Conservation (phyloP, 2,888 invertebrate genomes). For the Spatulosminthurus flaviceps region DNA sequence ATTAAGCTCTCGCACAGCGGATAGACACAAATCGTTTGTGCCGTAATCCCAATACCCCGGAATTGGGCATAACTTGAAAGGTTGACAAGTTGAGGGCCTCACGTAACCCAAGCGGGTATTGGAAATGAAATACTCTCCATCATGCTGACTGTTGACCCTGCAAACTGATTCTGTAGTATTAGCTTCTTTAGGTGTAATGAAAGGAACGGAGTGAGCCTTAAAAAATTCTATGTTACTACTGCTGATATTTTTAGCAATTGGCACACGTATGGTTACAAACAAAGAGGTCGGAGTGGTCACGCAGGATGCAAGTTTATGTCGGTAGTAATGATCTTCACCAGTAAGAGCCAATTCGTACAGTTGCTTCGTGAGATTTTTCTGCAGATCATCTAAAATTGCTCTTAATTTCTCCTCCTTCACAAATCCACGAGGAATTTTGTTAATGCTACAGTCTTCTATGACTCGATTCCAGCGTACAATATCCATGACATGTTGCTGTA, state of each 20-base stretch:
- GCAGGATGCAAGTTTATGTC: neutral
- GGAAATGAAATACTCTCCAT: neutral
- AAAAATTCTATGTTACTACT: neutral
- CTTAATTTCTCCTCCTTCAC: neutral
- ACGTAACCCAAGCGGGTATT: neutral
- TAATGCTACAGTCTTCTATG: neutral
- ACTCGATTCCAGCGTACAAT: slow-evolving; percentile 16
- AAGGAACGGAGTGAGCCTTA: slow-evolving; percentile 2
- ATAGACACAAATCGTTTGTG: neutral
- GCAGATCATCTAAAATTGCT: neutral
- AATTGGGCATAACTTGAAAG: neutral
- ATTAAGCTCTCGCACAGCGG: neutral
- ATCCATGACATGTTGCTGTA: slow-evolving; percentile 2
- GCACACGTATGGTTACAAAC: neutral
- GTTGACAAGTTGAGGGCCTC: neutral
- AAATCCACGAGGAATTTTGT: neutral
- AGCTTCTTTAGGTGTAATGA: neutral
- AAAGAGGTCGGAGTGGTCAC: neutral
- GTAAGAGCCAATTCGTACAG: neutral
- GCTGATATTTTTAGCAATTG: neutral
- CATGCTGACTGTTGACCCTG: neutral
- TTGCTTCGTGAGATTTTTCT: neutral
- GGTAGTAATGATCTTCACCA: neutral
- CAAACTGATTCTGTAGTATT: neutral
- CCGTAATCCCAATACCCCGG: neutral